Base-by-base conservation (phyloP, 2,888 invertebrate species). In the Sturmia bella region DNA sequence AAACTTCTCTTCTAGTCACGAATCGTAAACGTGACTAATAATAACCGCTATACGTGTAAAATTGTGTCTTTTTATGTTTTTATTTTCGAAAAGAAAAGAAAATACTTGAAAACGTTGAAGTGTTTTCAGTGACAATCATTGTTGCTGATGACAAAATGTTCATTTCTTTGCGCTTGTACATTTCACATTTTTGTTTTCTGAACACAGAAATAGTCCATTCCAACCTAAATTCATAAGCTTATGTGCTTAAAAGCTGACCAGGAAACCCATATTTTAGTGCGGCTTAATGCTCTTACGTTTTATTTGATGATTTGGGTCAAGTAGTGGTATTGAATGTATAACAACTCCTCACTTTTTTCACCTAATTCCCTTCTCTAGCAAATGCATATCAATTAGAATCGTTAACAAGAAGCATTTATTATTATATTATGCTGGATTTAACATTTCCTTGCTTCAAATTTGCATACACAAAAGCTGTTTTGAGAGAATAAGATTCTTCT, bases 21-120 rank as follows among this genome's bases (percentile, higher is more conserved):
- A 86, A 79, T 85, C 84, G 63, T 45, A 79, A 85, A 86, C 86
- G 86, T 86, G 86, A 85, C 86, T 84, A 82, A 76, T 69, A 64
- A 41, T 39, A 78, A 61, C 78, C 78, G 70, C 64, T 82, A 66
- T 45, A 54, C 7, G 9, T 32, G 32, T 32, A 56, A 50, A n/a
- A 15, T 56, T 41, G 63, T 41, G 32, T 41, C n/a, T 27, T 13
- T 24, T 43, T 19, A 6, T 13, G 13, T 24, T 21, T 15, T 48
- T 43, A 32, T 15, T 1, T n/a, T 7, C 7, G 32, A 32, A 32
- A 32, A 32, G 7, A 24, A 17, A 74, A 59, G 32, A 66, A 66
- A 75, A 50, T 43, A n/a, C 11, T 43, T 15, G 32, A 45, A 57
- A 43, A 27, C 37, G 24, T 24, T 21, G 39, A 17, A 24, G 27